phyloP scores from a whole-genome alignment of 1,140 invertebrate genomes.

The Ceratina calcarata region DNA sequence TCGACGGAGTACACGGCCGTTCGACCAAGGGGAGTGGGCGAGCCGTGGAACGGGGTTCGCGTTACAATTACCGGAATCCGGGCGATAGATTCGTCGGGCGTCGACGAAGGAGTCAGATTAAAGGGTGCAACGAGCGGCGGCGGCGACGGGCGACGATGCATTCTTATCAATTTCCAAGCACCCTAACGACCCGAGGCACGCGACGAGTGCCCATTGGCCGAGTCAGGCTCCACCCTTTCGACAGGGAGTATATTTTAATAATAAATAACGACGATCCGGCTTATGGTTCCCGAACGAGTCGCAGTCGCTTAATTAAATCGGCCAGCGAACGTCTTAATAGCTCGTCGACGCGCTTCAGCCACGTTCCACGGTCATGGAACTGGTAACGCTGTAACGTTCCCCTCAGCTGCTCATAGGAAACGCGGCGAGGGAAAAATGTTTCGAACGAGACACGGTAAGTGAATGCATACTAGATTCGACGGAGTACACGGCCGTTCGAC shows the following conservation, averaged over 20 bases:
- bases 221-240: conserved; percentile 74
- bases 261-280: conserved; percentile 73
- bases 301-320: conserved; percentile 67
- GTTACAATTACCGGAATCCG: conserved; percentile 26
- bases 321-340: conserved; percentile 65
- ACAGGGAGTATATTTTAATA: conserved; percentile 75
- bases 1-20: not conserved
- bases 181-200: conserved; percentile 75
- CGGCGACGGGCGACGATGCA: conserved; percentile 46
- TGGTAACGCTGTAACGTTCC: not conserved
- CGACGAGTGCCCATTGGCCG: conserved; percentile 74
- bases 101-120: conserved; percentile 26
- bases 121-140: conserved; percentile 18
- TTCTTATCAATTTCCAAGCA: conserved; percentile 78
- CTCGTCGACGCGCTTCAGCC: not conserved
- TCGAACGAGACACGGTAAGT: not conserved
- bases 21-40: too few species aligned
- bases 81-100: conserved; percentile 40
- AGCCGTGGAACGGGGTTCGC: not conserved
- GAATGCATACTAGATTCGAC: not conserved
- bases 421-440: not conserved
- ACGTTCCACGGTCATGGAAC: conserved; percentile 9
- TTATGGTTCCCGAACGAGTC: conserved; percentile 14
- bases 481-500: not conserved
- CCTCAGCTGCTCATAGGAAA: too few species aligned